phyloP scores from a whole-genome alignment of 2,888 invertebrate species.

The Tillus elongatus region DNA sequence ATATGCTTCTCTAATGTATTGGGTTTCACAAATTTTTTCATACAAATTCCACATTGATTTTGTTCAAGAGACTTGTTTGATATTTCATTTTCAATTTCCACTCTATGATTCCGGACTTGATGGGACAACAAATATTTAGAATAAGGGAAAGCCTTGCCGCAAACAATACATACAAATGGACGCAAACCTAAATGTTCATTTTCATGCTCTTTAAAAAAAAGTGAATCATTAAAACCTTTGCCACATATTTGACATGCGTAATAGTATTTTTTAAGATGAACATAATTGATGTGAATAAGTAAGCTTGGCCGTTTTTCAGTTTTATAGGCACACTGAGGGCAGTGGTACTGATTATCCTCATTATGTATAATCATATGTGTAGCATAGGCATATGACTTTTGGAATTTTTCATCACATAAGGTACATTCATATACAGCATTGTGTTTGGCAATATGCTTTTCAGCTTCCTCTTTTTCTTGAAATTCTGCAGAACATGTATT shows the following conservation, averaged over 20 bases:
- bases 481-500: conserved; percentile 30
- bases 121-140: conserved; percentile 36
- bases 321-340: conserved; percentile 32
- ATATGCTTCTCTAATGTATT: conserved; percentile 42
- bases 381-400: conserved; percentile 33
- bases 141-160: conserved; percentile 22
- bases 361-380: conserved; percentile 32
- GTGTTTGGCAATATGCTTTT: conserved; percentile 28
- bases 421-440: conserved; percentile 40
- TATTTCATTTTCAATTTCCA: conserved; percentile 39
- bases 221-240: conserved; percentile 47
- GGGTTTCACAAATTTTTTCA: conserved; percentile 31
- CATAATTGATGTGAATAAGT: conserved; percentile 32
- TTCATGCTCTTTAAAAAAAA: conserved; percentile 35
- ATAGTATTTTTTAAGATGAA: conserved; percentile 37
- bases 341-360: conserved; percentile 29
- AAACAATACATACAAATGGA: conserved; percentile 34
- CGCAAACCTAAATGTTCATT: conserved; percentile 35
- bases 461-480: conserved; percentile 27
- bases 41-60: conserved; percentile 34
- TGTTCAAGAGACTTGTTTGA: conserved; percentile 30
- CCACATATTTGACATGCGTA: conserved; percentile 48
- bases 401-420: conserved; percentile 31
- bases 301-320: conserved; percentile 29
- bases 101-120: conserved; percentile 33